A percentile compares a stretch with the other conserved stretches of the same genome.
Evolutionary conservation across 2,888 invertebrate species (phyloP).

Genomic region (Sturmia bella): DNA sequence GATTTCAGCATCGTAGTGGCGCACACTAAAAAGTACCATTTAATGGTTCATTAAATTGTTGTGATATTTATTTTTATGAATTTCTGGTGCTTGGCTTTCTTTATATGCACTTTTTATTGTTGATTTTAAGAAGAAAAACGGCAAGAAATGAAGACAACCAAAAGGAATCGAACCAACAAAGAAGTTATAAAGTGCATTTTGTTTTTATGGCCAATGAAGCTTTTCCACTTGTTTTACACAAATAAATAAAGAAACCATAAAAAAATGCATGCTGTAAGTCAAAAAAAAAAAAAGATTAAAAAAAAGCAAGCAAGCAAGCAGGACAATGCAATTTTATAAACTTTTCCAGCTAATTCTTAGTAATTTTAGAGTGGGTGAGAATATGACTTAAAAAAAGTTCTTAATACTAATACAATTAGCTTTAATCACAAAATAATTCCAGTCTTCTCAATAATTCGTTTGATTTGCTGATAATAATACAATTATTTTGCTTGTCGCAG

Average conservation of each 20-base stretch:
- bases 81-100: conserved; percentile 36
- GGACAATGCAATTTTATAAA: conserved; percentile 47
- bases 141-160: conserved; percentile 11
- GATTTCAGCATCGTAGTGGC: conserved; percentile 50
- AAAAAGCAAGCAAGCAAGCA: not conserved
- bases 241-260: conserved; percentile 2
- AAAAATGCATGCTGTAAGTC: not conserved
- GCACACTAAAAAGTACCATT: conserved; percentile 61
- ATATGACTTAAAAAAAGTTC: too few species aligned
- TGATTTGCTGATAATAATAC: too few species aligned
- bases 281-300: not conserved
- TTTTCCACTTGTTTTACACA: conserved; percentile 45
- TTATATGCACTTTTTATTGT: conserved; percentile 9
- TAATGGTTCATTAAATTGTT: conserved; percentile 70
- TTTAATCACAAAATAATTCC: too few species aligned
- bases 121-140: conserved; percentile 1
- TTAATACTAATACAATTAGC: too few species aligned
- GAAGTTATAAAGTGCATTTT: conserved; percentile 55
- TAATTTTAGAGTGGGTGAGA: conserved; percentile 53
- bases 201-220: conserved; percentile 20
- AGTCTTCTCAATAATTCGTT: conserved; percentile 59
- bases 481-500: too few species aligned
- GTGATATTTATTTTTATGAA: conserved; percentile 67
- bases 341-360: conserved; percentile 24
- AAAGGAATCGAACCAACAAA: conserved; percentile 25